Percentiles rank a stretch among this genome's conserved stretches.
Conservation (phyloP, 2,888 invertebrate genomes). For the Scelioninae gen. 1 region DNA sequence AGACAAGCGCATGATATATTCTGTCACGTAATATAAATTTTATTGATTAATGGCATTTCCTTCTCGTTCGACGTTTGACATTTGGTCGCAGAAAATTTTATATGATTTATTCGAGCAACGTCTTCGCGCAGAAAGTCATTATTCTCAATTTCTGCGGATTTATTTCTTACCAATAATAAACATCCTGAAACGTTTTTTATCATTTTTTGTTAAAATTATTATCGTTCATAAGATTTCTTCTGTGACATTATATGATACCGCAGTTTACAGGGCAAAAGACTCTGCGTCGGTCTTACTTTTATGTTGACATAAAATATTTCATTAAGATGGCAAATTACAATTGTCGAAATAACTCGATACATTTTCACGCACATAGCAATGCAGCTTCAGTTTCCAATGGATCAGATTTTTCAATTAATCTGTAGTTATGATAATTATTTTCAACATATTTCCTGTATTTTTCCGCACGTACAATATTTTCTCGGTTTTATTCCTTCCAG, state of each 20-base stretch:
- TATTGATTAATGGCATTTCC: conserved; percentile 28
- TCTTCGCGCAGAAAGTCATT: conserved; percentile 31
- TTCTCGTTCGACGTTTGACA: conserved; percentile 28
- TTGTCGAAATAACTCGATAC: neutral
- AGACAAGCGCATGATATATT: no score
- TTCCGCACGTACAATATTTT: no score
- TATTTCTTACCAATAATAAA: conserved; percentile 31
- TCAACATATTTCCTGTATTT: no score
- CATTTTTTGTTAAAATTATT: conserved; percentile 30
- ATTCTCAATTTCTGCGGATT: conserved; percentile 33
- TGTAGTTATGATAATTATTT: no score
- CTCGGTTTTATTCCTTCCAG: no score
- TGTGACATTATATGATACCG: conserved; percentile 1
- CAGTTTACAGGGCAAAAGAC: neutral
- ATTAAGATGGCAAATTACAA: conserved; percentile 8
- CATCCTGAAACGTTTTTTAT: conserved; percentile 24
- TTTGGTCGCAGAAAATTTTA: conserved; percentile 39
- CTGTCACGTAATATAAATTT: conserved; percentile 24
- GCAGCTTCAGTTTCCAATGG: no score
- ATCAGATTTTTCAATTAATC: no score
- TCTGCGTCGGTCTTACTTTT: neutral
- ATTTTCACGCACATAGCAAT: neutral
- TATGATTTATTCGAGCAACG: conserved; percentile 33
- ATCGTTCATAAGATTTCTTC: conserved; percentile 8
- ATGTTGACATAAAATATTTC: conserved; percentile 11